Evolutionary conservation across 1,140 invertebrate species (phyloP), one percentile per base, ranked within the genome.

Genomic region (Doryteuthis pealeii): DNA sequence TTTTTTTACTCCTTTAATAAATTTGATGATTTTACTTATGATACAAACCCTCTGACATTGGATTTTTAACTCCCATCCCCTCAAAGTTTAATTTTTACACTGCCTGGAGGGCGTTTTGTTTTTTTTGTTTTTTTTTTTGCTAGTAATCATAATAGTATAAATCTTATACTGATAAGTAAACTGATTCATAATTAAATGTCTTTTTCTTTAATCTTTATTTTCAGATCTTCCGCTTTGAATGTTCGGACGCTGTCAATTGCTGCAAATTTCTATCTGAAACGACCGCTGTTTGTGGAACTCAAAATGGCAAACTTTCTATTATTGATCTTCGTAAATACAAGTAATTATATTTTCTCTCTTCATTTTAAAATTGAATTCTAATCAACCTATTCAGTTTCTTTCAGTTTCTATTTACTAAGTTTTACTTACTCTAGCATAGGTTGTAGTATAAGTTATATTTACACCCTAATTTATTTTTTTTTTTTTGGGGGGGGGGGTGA

Each of bases 241-340:
- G 82, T 75, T 77, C 80, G 65, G 80, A 90, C 70, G 84, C 91
- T 35, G 90, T 92, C 0, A 89, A 89, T 73, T 86, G 86, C 67
- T 87, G 86, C 78, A 74, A 76, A 71, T 89, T 89, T 77, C 45
- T 88, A 62, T 83, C 86, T 15, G 78, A 84, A 5, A 77, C 77
- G 0, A 72, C 79, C 33, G 80, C 83, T 68, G 84, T 85, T 8
- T 86, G 82, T 81, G 89, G 89, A 2, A 86, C 87, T 70, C 84
- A 89, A 74, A 85, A 88, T 81, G 89, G 89, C 6, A 74, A 80
- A 68, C 75, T 89, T 6, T 78, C 81, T 43, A 72, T 86, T 40
- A 67, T 83, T 43, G 88, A 89, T 78, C 72, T 89, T 14, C 78
- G 86, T 70, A 88, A 88, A 74, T 77, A 79, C n/a, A 84, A 82